Conservation (phyloP, 1,140 invertebrate species). For the Phocides pigmalion region DNA sequence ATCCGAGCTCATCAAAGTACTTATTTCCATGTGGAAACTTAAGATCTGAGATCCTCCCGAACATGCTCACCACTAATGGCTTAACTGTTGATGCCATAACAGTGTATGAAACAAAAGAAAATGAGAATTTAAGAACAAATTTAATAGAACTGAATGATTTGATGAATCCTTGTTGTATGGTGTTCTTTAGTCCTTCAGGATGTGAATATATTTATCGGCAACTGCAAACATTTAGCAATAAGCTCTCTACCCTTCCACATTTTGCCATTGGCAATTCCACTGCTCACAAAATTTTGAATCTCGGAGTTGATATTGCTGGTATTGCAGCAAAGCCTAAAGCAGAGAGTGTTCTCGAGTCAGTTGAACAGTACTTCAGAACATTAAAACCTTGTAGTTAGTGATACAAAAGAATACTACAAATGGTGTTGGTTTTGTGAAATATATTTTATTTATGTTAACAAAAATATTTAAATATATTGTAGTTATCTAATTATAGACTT, state of each 20-base stretch:
- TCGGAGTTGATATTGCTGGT: constrained; percentile 70
- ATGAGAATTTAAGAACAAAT: constrained; percentile 74
- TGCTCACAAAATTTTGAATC: constrained; percentile 72
- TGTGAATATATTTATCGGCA: constrained; percentile 73
- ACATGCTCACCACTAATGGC: constrained; percentile 63
- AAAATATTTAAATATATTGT: constrained; percentile 16
- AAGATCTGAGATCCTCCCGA: constrained; percentile 79
- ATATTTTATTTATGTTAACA: constrained; percentile 35
- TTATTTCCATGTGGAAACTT: constrained; percentile 84
- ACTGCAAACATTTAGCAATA: constrained; percentile 71
- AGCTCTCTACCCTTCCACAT: constrained; percentile 60
- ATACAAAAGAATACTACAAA: constrained; percentile 27
- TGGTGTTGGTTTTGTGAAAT: constrained; percentile 45
- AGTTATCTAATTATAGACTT: constrained; percentile 18
- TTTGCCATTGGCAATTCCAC: constrained; percentile 78
- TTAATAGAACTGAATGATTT: constrained; percentile 64
- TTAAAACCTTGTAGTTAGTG: constrained; percentile 38
- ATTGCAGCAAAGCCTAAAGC: constrained; percentile 62
- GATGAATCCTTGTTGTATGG: constrained; percentile 74
- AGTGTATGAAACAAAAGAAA: constrained; percentile 84
- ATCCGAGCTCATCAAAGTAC: constrained; percentile 60
- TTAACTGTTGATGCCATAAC: constrained; percentile 79
- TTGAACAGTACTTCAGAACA: constrained; percentile 59
- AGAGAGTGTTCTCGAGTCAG: constrained; percentile 62
- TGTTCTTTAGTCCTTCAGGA: constrained; percentile 85